Conservation (phyloP, 2,797 vertebrate species). For the Arctocebus calabarensis region DNA sequence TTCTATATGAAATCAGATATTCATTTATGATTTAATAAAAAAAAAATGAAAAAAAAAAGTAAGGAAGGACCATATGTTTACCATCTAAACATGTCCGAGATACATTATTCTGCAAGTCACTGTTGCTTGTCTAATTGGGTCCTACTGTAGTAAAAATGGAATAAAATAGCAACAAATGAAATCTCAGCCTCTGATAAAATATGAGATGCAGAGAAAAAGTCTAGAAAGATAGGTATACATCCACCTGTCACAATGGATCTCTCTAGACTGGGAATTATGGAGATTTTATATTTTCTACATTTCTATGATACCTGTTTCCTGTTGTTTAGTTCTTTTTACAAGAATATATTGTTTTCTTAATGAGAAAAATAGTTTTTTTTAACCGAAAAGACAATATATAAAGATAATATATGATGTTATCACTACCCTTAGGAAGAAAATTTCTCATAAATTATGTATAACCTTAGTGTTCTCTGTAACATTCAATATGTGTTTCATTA, state of each 20-base stretch:
- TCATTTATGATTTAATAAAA: no score
- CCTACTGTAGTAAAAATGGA: background rate
- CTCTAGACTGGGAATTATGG: background rate
- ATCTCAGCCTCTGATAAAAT: background rate
- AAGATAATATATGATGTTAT: background rate
- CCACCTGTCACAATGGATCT: background rate
- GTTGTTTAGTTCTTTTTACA: background rate
- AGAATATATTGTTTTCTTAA: constrained; percentile 33
- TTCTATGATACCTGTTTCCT: background rate
- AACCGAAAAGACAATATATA: background rate
- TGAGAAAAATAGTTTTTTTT: background rate
- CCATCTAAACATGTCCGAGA: background rate
- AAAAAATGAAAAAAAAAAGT: background rate
- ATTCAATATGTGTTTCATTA: constrained; percentile 16
- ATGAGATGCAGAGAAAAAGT: background rate
- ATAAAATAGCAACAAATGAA: background rate
- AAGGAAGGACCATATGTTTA: background rate
- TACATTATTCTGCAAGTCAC: background rate
- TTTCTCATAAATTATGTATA: constrained; percentile 24
- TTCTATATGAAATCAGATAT: no score
- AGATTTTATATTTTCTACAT: background rate
- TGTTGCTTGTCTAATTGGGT: background rate
- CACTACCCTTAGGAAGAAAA: background rate
- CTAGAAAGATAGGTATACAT: background rate
- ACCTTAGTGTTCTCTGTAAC: background rate